Evolutionary conservation across 1,140 invertebrate genomes (phyloP), one percentile per base, ranked within the genome.

Genomic region (Drosophila teissieri): DNA sequence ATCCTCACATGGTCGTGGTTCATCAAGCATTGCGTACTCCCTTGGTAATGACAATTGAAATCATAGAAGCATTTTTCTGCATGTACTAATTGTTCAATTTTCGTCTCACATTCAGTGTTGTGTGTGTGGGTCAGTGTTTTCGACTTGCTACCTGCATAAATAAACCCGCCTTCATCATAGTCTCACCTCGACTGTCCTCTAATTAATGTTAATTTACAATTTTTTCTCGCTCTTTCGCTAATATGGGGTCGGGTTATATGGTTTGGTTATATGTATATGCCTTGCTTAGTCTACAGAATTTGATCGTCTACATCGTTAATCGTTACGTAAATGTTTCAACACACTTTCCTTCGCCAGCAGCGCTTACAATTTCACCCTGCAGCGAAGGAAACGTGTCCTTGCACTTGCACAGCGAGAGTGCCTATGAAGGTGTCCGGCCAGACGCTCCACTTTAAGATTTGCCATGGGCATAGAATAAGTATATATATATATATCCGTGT

Each of bases 121-220:
- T 53, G 37, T 73, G 53, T 42, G 44, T 73, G 8, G 6, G 27
- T 27, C n/a, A n/a, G 27, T 27, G 57, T 52, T 40, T 22, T 51
- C 27, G 39, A 19, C 24, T 44, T 24, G 46, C 45, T 76, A 73
- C 48, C 75, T 63, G 36, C 84, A 81, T 85, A 86, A 78, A 88
- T 88, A 81, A 82, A 57, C 67, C 62, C 64, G 39, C 53, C 70
- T 39, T 53, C 67, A 56, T 61, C 52, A 22, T 39, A 52, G 42
- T 76, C 60, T 57, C 60, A 49, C 45, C 56, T 45, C 58, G 53
- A 49, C 60, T 36, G 45, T 62, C 80, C 22, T 62, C 69, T 75
- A 79, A 76, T 67, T 79, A 76, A 72, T 64, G 52, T 83, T 89
- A 89, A 77, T 88, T 80, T 88, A 88, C 83, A 88, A 83, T 46